Evolutionary conservation across 2,888 invertebrate genomes (phyloP).

Genomic region (Tetragnatha montana): DNA sequence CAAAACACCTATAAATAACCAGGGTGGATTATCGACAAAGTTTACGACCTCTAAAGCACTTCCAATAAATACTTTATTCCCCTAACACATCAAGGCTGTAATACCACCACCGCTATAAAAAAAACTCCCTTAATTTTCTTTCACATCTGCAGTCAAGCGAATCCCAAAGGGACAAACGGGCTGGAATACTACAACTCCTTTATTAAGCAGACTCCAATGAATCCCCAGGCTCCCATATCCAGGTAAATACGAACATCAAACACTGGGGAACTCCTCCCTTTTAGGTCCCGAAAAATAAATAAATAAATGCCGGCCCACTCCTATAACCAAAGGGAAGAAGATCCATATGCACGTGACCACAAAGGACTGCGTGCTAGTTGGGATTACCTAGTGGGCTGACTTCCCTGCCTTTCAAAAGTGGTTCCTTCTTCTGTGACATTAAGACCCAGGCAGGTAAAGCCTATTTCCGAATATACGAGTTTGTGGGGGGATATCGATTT

Average conservation of each 20-base stretch:
- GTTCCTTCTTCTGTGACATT: not conserved
- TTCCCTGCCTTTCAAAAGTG: not conserved
- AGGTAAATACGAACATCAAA: conserved; percentile 40
- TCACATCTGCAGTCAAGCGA: not conserved
- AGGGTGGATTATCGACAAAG: not conserved
- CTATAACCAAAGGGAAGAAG: not conserved
- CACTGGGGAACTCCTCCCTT: not conserved
- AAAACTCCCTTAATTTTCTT: not conserved
- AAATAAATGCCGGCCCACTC: not conserved
- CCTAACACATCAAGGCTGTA: not conserved
- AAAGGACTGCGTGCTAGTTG: not conserved
- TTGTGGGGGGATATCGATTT: not conserved
- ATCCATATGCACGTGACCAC: not conserved
- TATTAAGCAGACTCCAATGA: conserved; percentile 18
- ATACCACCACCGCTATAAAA: not conserved
- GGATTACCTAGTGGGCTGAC: not conserved
- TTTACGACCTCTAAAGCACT: not conserved
- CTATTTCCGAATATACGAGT: not conserved
- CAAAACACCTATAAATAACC: too few relatives aligned
- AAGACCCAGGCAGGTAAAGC: not conserved
- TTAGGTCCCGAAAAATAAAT: not conserved
- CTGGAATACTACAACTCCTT: conserved; percentile 17
- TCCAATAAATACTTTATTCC: not conserved
- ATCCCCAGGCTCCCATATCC: conserved; percentile 30
- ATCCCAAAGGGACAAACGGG: not conserved